phyloP scores from a whole-genome alignment of 2,797 vertebrate species.

The Chrysocyon brachyurus region DNA sequence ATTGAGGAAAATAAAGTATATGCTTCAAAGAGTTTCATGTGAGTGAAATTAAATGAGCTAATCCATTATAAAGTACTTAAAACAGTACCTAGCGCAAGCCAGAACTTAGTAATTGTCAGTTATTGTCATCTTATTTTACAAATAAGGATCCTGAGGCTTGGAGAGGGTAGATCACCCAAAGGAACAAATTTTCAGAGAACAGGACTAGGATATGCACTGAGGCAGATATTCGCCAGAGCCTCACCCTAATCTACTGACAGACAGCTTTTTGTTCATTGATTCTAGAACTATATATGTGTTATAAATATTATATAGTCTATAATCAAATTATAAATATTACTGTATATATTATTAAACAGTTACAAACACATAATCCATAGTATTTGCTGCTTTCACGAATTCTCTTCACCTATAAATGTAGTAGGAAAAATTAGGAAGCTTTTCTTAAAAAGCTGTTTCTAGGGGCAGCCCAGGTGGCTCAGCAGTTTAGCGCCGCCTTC shows the following conservation, averaged over 20 bases:
- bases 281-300: neutral
- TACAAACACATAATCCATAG: neutral
- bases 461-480: too few species aligned
- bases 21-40: neutral
- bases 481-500: too few species aligned
- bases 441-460: neutral
- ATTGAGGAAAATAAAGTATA: neutral
- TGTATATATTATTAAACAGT: neutral
- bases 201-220: neutral
- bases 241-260: neutral
- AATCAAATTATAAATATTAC: neutral
- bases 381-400: neutral
- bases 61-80: neutral
- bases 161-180: neutral
- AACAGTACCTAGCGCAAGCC: neutral
- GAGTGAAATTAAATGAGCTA: neutral
- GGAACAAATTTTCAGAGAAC: neutral
- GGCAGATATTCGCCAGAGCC: neutral
- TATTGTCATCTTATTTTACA: conserved; percentile 16
- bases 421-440: neutral
- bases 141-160: neutral
- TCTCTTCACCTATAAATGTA: neutral
- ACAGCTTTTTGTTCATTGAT: neutral
- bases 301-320: neutral
- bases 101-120: neutral